These are phyloP conservation scores for Drosophila jambulina DNA, from an alignment of 1,140 invertebrate species.

Conservation along the genomic window DNA sequence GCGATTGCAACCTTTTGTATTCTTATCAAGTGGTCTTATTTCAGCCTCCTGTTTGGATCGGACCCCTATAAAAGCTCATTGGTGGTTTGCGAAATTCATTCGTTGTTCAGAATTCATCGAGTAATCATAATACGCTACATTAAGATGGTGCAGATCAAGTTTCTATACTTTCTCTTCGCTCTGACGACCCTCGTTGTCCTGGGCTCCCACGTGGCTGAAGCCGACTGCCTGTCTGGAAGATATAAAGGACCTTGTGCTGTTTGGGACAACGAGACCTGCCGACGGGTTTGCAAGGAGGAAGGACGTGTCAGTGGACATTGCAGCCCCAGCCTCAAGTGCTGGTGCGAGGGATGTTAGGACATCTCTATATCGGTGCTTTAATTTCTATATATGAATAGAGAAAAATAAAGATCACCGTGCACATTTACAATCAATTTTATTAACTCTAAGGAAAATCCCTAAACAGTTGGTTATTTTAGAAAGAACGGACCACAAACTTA, in stretches of 20 bases:
- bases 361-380: background rate
- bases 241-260: slow-evolving; percentile 24
- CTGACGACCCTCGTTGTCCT: slow-evolving; percentile 25
- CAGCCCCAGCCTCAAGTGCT: slow-evolving; percentile 32
- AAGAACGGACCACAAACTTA: background rate
- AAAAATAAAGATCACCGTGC: background rate
- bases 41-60: background rate
- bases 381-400: background rate
- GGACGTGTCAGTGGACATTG: slow-evolving; percentile 21
- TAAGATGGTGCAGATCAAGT: slow-evolving; percentile 28
- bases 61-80: slow-evolving; percentile 21
- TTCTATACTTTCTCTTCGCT: slow-evolving; percentile 15
- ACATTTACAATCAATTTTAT: background rate
- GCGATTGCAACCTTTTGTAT: background rate
- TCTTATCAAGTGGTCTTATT: slow-evolving; percentile 1
- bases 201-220: slow-evolving; percentile 18
- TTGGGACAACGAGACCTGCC: slow-evolving; percentile 27
- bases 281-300: slow-evolving; percentile 26
- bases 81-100: background rate
- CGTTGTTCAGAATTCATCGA: slow-evolving; percentile 3
- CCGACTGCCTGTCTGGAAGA: slow-evolving; percentile 29
- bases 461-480: background rate
- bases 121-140: background rate
- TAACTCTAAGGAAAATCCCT: background rate
- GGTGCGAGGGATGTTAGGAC: slow-evolving; percentile 33